Evolutionary conservation across 2,797 vertebrate species (phyloP).

Genomic region (Muraenolepis orangiensis): DNA sequence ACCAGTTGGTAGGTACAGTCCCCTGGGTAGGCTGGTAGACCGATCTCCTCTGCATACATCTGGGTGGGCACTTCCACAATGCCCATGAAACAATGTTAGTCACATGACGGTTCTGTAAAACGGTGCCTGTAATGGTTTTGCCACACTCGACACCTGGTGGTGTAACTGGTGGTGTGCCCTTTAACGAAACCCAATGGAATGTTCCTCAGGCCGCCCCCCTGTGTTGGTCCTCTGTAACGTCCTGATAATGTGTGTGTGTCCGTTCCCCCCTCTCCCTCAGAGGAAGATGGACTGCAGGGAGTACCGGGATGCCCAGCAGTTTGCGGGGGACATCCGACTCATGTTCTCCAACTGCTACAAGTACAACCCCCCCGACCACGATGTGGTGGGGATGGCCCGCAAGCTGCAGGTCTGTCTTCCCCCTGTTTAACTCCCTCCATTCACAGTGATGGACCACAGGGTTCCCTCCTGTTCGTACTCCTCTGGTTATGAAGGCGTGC

Average conservation of each 20-base stretch:
- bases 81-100: too few species aligned
- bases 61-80: too few species aligned
- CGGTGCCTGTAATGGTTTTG: too few species aligned
- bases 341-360: slow-evolving; percentile 99
- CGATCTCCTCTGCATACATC: too few species aligned
- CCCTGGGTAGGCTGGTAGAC: too few species aligned
- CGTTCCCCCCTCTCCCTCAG: slow-evolving; percentile 55
- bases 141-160: too few species aligned
- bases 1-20: too few species aligned
- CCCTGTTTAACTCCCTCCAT: not conserved
- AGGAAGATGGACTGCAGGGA: slow-evolving; percentile 93
- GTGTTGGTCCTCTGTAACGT: not conserved
- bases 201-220: not conserved
- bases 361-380: slow-evolving; percentile 92
- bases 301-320: slow-evolving; percentile 87
- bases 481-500: not conserved
- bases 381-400: slow-evolving; percentile 90
- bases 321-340: slow-evolving; percentile 85
- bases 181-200: not conserved
- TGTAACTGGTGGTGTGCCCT: too few species aligned
- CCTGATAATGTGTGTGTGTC: not conserved
- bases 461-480: not conserved
- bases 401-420: slow-evolving; percentile 85
- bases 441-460: too few species aligned
- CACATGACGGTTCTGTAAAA: too few species aligned